These are phyloP conservation scores for Neopelma chrysocephalum DNA, from an alignment of 2,797 vertebrate genomes.

Conservation along the genomic window DNA sequence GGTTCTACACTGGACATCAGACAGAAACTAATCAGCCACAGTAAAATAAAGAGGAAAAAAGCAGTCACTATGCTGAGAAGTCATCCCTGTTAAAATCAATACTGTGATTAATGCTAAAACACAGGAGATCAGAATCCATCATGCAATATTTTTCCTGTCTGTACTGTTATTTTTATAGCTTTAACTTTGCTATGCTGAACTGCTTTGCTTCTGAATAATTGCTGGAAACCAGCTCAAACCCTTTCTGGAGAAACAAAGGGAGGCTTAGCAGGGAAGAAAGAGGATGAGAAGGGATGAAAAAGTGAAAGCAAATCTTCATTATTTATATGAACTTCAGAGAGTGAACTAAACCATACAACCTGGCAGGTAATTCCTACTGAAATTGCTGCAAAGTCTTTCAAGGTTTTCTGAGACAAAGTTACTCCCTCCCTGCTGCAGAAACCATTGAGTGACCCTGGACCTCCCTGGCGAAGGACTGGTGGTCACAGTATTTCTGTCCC, in stretches of 20 bases:
- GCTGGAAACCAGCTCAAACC: not conserved
- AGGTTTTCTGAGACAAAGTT: not conserved
- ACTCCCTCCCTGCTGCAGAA: not conserved
- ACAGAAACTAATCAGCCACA: not conserved
- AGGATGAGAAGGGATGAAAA: not conserved
- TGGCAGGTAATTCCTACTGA: not conserved
- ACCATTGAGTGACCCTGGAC: not conserved
- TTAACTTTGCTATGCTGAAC: constrained; percentile 24
- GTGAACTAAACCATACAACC: not conserved
- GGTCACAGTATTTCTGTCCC: not conserved
- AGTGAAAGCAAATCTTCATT: not conserved
- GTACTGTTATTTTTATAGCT: constrained; percentile 48
- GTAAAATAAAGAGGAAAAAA: constrained; percentile 20
- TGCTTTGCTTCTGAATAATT: not conserved
- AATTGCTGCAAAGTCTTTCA: not conserved
- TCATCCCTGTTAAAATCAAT: constrained; percentile 52
- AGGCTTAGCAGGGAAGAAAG: not conserved
- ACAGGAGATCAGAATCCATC: constrained; percentile 40
- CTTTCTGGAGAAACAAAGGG: not conserved
- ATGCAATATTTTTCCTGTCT: constrained; percentile 49
- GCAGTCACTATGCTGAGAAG: constrained; percentile 18
- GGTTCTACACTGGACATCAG: not conserved
- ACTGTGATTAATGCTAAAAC: constrained; percentile 54
- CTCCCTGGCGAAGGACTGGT: not conserved
- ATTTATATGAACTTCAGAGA: not conserved